Evolutionary conservation across 2,113 vertebrate species (phyloP).

Genomic region (Stegostoma tigrinum): DNA sequence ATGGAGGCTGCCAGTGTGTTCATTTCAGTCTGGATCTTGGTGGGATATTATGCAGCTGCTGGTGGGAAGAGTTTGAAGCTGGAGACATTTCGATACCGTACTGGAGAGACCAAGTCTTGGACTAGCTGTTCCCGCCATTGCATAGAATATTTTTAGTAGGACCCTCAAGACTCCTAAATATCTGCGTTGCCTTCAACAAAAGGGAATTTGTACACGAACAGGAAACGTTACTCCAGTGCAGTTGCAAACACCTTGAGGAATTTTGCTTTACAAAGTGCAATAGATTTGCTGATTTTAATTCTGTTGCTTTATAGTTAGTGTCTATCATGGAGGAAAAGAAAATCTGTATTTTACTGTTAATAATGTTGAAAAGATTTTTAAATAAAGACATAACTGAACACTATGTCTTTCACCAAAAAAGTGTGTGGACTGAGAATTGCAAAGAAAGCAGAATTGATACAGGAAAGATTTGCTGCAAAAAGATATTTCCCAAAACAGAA

Average conservation of each 20-base stretch:
- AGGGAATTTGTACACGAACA: constrained; percentile 16
- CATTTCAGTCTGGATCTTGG: background rate
- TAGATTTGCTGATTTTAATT: constrained; percentile 71
- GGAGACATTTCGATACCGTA: background rate
- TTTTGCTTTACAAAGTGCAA: constrained; percentile 71
- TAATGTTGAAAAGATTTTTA: constrained; percentile 28
- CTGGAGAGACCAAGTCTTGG: constrained; percentile 21
- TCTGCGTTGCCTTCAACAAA: constrained; percentile 31
- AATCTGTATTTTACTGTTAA: constrained; percentile 55
- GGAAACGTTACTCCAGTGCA: constrained; percentile 16
- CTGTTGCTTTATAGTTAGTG: constrained; percentile 65
- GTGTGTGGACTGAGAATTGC: constrained; percentile 42
- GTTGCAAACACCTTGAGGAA: constrained; percentile 5
- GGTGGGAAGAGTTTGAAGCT: constrained; percentile 8
- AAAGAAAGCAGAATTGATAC: constrained; percentile 26
- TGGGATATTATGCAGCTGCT: background rate
- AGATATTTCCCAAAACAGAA: background rate
- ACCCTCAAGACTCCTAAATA: background rate
- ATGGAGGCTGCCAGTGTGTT: constrained; percentile 4
- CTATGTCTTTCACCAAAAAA: constrained; percentile 53
- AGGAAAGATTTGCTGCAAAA: constrained; percentile 32
- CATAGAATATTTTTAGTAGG: constrained; percentile 23
- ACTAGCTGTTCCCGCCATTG: constrained; percentile 4
- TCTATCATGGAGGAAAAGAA: constrained; percentile 57
- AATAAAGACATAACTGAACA: constrained; percentile 44